Evolutionary conservation across 1,140 invertebrate genomes (phyloP), one percentile per base, ranked within the genome.

Genomic region (Psilanteris sp.): DNA sequence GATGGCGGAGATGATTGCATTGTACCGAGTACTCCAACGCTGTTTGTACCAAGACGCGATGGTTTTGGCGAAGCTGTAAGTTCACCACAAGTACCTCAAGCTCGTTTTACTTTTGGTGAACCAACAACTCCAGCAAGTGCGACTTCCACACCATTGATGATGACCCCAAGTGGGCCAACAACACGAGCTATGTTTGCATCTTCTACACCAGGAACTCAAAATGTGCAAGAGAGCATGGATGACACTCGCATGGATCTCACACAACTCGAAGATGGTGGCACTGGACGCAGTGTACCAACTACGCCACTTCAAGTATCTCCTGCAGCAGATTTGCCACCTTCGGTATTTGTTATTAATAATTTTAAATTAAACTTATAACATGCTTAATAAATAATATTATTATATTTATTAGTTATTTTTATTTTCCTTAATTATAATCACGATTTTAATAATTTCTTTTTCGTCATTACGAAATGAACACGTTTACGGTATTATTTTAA

Each of bases 31-130:
- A 97, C 96, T 0, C 96, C 96, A 0, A 97, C 95, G 0, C 85
- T 97, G 0, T 95, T 94, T 81, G 92, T 95, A 16, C 94, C 95
- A 2, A 89, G 95, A 50, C 90, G 96, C 77, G 93, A 97, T 85
- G 96, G 95, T 22, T 97, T 97, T 86, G 95, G 96, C 13, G 96
- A 98, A 85, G 95, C 96, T 48, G 94, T 97, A 5, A 97, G 95
- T 85, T 97, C 96, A 0, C 96, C 96, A 10, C 93, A 93, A 81
- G 92, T 93, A 27, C 91, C 92, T 8, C 90, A 90, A 79, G 90
- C 91, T 18, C 90, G 93, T 50, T 96, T 96, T 83, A 93, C 93
- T 24, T 95, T 96, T 87, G 91, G 90, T 32, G 92, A 92, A 78
- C 87, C 90, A 55, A 84, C 84, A 0, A 72, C 83, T 1, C 83